phyloP scores from a whole-genome alignment of 2,888 invertebrate species.

The Masnerella sp. region DNA sequence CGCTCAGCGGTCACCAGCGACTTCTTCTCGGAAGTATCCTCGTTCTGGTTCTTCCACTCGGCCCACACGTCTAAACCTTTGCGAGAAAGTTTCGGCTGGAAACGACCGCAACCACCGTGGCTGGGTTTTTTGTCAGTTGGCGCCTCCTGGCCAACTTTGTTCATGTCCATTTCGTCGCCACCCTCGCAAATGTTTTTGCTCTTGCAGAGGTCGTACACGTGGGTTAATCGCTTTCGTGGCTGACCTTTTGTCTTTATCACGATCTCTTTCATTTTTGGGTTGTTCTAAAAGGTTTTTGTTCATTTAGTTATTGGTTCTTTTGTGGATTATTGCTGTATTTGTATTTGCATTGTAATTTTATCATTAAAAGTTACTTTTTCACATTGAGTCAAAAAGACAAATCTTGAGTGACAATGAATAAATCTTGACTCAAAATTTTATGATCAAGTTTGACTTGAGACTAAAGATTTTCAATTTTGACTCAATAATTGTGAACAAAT shows the following conservation, averaged over 20 bases:
- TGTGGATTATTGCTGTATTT: too few species aligned
- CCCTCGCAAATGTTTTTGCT: constrained; percentile 99
- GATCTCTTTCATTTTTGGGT: constrained; percentile 95
- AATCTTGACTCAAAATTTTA: too few species aligned
- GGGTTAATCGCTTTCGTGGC: constrained; percentile 94
- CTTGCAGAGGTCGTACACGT: constrained; percentile 98
- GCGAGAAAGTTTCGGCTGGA: constrained; percentile 95
- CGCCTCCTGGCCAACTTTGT: constrained; percentile 85
- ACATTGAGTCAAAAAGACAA: too few species aligned
- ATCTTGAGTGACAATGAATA: too few species aligned
- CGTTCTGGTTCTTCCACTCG: constrained; percentile 99
- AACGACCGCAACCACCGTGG: constrained; percentile 98
- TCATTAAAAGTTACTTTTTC: too few species aligned
- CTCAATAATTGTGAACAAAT: too few species aligned
- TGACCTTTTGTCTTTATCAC: constrained; percentile 98
- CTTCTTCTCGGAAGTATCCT: constrained; percentile 98
- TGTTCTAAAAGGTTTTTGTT: constrained; percentile 81
- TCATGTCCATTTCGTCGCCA: constrained; percentile 97
- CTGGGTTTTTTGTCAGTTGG: constrained; percentile 81
- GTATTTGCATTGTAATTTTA: too few species aligned
- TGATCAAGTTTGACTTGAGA: too few species aligned
- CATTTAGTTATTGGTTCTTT: background rate
- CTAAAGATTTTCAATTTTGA: too few species aligned
- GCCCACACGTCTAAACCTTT: constrained; percentile 95
- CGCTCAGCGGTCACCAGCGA: constrained; percentile 95